Conservation (phyloP, 2,888 invertebrate genomes). For the Trissolcus japonicus region DNA sequence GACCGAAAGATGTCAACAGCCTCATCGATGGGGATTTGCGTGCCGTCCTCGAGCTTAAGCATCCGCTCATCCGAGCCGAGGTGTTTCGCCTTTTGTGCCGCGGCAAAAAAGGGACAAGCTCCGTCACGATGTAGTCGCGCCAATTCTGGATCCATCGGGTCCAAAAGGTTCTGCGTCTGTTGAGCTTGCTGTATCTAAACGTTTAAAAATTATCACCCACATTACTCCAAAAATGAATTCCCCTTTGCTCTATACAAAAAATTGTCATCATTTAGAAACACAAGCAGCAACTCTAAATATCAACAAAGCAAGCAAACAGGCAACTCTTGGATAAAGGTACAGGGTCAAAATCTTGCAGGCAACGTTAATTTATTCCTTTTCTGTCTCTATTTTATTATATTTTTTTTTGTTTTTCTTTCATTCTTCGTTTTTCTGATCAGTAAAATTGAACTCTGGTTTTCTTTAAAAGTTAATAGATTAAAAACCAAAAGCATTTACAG, state of each 20-base stretch:
- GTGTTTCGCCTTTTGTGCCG: constrained; percentile 66
- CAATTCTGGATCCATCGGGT: constrained; percentile 66
- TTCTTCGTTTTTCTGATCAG: not conserved
- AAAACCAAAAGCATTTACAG: not conserved
- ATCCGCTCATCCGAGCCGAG: constrained; percentile 65
- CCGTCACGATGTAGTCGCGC: constrained; percentile 68
- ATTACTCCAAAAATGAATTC: not conserved
- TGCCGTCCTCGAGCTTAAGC: constrained; percentile 71
- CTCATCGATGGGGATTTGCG: constrained; percentile 73
- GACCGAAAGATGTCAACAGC: constrained; percentile 77
- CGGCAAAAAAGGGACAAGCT: constrained; percentile 68
- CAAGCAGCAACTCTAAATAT: constrained; percentile 22
- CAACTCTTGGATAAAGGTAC: constrained; percentile 5
- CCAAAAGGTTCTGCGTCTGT: constrained; percentile 60
- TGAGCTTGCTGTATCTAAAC: constrained; percentile 54
- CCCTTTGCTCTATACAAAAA: not conserved
- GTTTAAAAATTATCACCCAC: not conserved
- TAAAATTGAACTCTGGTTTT: not conserved
- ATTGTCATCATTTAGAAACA: not conserved
- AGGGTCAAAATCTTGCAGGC: not conserved
- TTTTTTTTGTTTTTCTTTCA: not conserved
- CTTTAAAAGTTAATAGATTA: not conserved
- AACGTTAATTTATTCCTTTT: not conserved
- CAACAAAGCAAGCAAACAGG: constrained; percentile 31
- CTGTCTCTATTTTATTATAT: too few relatives aligned